Evolutionary conservation across 2,888 invertebrate genomes (phyloP).

Genomic region (Chymomyza caudatula): DNA sequence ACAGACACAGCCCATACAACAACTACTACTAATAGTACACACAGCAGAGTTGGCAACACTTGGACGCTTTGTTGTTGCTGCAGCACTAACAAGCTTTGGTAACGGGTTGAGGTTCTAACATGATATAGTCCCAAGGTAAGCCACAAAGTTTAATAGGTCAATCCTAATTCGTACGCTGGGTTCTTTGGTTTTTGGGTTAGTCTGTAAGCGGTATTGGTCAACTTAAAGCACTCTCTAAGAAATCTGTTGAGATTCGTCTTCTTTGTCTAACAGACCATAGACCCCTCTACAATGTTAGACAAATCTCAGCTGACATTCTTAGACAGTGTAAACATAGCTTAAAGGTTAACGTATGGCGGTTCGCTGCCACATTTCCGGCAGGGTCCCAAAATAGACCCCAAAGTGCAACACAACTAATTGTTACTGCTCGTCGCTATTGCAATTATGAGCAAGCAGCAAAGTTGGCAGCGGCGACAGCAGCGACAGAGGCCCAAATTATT

Average conservation of each 20-base stretch:
- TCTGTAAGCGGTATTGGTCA: not conserved
- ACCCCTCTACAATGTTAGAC: too few species aligned
- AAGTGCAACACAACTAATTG: slow-evolving; percentile 58
- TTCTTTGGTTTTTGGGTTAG: not conserved
- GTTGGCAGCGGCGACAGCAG: not conserved
- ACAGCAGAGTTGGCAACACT: slow-evolving; percentile 8
- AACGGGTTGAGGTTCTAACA: slow-evolving; percentile 40
- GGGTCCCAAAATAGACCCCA: slow-evolving; percentile 48
- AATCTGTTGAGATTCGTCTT: not conserved
- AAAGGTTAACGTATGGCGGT: slow-evolving; percentile 69
- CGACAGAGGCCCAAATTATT: not conserved
- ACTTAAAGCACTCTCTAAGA: not conserved
- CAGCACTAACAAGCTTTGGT: slow-evolving; percentile 54
- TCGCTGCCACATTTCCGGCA: slow-evolving; percentile 62
- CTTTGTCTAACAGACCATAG: too few species aligned
- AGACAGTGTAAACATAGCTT: slow-evolving; percentile 22
- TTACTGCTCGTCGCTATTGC: slow-evolving; percentile 48
- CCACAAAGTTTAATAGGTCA: not conserved
- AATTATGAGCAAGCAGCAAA: slow-evolving; percentile 48
- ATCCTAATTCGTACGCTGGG: slow-evolving; percentile 11
- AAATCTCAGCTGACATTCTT: not conserved
- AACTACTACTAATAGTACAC: slow-evolving; percentile 17
- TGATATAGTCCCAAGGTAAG: slow-evolving; percentile 62
- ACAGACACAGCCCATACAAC: slow-evolving; percentile 28
- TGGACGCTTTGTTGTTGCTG: slow-evolving; percentile 63